A percentile compares a stretch with the other conserved stretches of the same genome.
phyloP scores from a whole-genome alignment of 2,797 vertebrate species.

The Characodon lateralis region DNA sequence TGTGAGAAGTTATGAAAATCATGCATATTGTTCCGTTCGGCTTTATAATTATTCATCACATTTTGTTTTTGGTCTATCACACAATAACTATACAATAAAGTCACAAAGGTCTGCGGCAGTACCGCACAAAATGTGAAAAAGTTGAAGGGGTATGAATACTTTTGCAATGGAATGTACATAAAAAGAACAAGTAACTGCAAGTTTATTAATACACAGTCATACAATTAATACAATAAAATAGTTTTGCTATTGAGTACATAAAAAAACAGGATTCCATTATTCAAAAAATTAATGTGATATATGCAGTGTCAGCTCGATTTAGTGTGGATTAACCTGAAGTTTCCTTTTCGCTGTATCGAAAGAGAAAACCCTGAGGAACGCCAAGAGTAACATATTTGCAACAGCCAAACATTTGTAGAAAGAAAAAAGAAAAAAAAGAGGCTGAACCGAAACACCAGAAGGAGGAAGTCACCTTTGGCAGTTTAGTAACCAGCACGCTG shows the following conservation, averaged over 20 bases:
- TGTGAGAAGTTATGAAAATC: too few relatives aligned
- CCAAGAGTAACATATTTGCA: neutral
- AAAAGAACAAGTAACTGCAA: neutral
- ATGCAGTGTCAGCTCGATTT: neutral
- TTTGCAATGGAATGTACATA: neutral
- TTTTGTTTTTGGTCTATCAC: too few relatives aligned
- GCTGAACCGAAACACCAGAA: conserved; percentile 44
- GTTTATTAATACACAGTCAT: neutral
- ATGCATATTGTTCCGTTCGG: neutral
- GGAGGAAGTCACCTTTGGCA: conserved; percentile 72
- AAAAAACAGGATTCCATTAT: neutral
- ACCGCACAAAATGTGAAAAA: neutral
- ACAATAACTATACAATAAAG: too few relatives aligned
- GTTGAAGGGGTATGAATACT: neutral
- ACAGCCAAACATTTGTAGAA: too few relatives aligned
- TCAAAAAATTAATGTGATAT: neutral
- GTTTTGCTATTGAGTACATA: neutral
- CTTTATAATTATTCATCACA: neutral
- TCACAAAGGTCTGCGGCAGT: neutral
- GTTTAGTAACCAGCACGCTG: conserved; percentile 32
- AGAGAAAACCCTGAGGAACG: neutral
- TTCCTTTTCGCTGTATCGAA: neutral
- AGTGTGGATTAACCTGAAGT: neutral
- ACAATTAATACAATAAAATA: neutral
- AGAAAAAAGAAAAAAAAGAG: conserved; percentile 9